A percentile compares a stretch with the other conserved stretches of the same genome.
Evolutionary conservation across 2,797 vertebrate genomes (phyloP).

Genomic region (Ptychadena robeensis): DNA sequence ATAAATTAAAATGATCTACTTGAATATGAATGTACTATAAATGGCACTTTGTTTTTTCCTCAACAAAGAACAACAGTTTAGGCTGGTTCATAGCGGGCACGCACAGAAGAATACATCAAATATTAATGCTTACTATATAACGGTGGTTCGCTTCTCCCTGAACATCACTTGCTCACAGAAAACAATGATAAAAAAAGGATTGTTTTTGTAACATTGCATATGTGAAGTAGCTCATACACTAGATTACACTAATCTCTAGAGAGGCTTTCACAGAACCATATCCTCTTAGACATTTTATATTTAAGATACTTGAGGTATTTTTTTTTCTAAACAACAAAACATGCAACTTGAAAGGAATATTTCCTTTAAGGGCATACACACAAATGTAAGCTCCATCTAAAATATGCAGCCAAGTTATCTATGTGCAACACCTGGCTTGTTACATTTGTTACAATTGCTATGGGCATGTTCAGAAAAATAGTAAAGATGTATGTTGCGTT

Average conservation of each 20-base stretch:
- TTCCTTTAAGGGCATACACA: not conserved
- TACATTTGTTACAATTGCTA: slow-evolving; percentile 5
- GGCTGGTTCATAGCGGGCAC: not conserved
- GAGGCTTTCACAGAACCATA: slow-evolving; percentile 29
- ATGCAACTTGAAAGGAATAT: slow-evolving; percentile 11
- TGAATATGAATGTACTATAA: slow-evolving; percentile 9
- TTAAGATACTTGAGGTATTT: slow-evolving; percentile 23
- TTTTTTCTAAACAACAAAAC: slow-evolving; percentile 27
- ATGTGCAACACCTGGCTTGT: slow-evolving; percentile 14
- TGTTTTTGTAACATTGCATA: slow-evolving; percentile 25
- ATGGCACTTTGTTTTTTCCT: slow-evolving; percentile 17
- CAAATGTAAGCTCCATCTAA: not conserved
- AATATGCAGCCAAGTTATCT: not conserved
- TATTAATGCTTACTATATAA: slow-evolving; percentile 26
- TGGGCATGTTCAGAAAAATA: not conserved
- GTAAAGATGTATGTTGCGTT: not conserved
- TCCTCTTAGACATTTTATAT: slow-evolving; percentile 39
- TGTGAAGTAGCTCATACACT: slow-evolving; percentile 33
- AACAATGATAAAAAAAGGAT: slow-evolving; percentile 42
- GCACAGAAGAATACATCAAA: slow-evolving; percentile 30
- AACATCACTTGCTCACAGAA: slow-evolving; percentile 18
- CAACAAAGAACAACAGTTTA: not conserved
- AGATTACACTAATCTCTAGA: slow-evolving; percentile 35
- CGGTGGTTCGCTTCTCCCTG: slow-evolving; percentile 21
- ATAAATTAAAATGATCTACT: not conserved